Evolutionary conservation across 30 jellyfish, hydroid and myxozoan species (phyloP), one percentile per base, ranked within the genome.

Genomic region (Pelagia noctiluca): DNA sequence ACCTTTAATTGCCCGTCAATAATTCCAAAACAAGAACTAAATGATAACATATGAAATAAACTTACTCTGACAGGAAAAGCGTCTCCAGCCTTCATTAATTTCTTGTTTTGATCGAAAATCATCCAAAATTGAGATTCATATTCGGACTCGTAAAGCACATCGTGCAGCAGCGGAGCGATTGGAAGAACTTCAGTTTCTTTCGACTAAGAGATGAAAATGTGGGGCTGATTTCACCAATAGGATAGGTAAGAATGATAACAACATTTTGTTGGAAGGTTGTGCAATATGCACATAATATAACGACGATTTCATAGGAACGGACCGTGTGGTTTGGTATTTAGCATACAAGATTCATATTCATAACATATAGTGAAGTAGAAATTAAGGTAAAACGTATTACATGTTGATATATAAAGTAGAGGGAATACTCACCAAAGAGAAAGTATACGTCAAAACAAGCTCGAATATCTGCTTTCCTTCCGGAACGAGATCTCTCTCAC

Each of bases 11-110:
- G n/a, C n/a, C n/a, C n/a, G n/a, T n/a, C n/a, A n/a, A n/a, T n/a
- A n/a, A n/a, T n/a, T n/a, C n/a, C n/a, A n/a, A n/a, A n/a, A n/a
- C n/a, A n/a, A n/a, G n/a, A n/a, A n/a, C n/a, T n/a, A n/a, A n/a
- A n/a, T n/a, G n/a, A n/a, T n/a, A n/a, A n/a, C n/a, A 23, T 11
- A 13, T 8, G 28, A 57, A 13, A 57, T 8, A 23, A 31, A 8
- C 69, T 54, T 66, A 92, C 98, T 96, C 87, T 92, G 80, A 79
- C 8, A 0, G 98, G 97, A 65, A 92, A 92, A 0, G 98, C 96
- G 75, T 88, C 98, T 1, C 98, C 98, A 22, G 89, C 88, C 33
- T 64, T 67, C 38, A 76, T 12, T 7, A 92, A 54, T 31, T 71
- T 66, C 46, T 92, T 92, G 77, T 92, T 92, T 32, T 71, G 69